These are phyloP conservation scores for Intellagama lesueurii DNA, from an alignment of 2,797 vertebrate genomes.

Conservation along the genomic window DNA sequence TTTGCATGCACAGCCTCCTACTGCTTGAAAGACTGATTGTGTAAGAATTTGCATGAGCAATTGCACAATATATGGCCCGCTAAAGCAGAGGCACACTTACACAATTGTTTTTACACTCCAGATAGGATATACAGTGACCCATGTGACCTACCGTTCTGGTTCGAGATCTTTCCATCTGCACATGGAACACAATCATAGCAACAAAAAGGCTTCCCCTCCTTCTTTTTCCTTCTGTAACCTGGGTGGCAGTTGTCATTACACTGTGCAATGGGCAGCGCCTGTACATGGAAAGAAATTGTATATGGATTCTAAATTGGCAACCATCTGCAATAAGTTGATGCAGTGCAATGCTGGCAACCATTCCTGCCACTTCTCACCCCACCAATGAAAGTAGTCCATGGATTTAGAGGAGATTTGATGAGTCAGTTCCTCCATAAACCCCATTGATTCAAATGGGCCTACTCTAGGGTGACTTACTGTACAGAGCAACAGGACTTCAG, in stretches of 20 bases:
- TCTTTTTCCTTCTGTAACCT: neutral
- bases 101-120: too few species aligned
- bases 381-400: neutral
- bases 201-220: neutral
- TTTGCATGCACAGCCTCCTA: too few species aligned
- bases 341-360: neutral
- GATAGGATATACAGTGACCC: too few species aligned
- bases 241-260: neutral
- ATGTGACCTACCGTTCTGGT: neutral
- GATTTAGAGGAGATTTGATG: too few species aligned
- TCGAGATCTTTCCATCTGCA: neutral
- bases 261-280: neutral
- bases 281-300: neutral
- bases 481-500: too few species aligned
- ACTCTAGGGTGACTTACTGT: too few species aligned
- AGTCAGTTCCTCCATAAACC: too few species aligned
- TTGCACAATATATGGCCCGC: too few species aligned
- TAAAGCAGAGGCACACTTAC: too few species aligned
- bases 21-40: too few species aligned
- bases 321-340: neutral
- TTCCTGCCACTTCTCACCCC: neutral
- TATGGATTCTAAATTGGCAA: neutral
- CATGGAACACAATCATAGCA: constrained; percentile 2
- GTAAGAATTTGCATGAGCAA: too few species aligned
- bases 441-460: too few species aligned